Conservation (phyloP, 2,888 invertebrate genomes). For the Amaurobius ferox region DNA sequence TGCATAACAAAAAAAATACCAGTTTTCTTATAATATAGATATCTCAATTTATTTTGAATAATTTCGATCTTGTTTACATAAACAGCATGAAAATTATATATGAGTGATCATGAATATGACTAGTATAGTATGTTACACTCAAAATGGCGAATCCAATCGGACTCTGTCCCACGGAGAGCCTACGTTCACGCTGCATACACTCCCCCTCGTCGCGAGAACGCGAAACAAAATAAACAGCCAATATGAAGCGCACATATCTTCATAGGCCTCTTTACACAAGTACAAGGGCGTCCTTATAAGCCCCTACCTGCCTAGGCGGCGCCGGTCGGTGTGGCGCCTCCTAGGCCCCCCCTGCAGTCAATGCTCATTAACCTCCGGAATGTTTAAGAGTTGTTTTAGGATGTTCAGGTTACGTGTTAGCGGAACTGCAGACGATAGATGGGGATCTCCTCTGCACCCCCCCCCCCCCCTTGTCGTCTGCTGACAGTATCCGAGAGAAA, state of each 20-base stretch:
- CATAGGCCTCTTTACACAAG: constrained; percentile 60
- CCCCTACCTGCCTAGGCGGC: constrained; percentile 30
- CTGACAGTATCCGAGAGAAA: too few relatives aligned
- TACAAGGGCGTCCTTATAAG: constrained; percentile 44
- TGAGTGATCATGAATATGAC: too few relatives aligned
- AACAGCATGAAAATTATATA: too few relatives aligned
- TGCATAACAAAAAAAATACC: too few relatives aligned
- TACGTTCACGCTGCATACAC: too few relatives aligned
- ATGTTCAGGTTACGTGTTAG: constrained; percentile 66
- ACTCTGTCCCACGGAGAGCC: too few relatives aligned
- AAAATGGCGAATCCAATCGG: too few relatives aligned
- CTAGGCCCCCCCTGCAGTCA: constrained; percentile 55
- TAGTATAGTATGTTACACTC: too few relatives aligned
- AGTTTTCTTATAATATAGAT: too few relatives aligned
- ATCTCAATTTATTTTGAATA: too few relatives aligned
- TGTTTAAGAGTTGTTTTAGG: constrained; percentile 59
- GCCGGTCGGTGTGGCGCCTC: constrained; percentile 43
- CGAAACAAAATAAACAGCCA: constrained; percentile 29
- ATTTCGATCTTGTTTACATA: too few relatives aligned
- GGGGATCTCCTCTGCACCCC: not conserved
- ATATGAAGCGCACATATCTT: constrained; percentile 47
- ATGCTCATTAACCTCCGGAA: constrained; percentile 64
- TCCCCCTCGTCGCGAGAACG: too few relatives aligned
- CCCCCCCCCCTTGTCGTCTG: not conserved
- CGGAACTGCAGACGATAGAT: constrained; percentile 18